These are phyloP conservation scores for Athrips mouffetella DNA, from an alignment of 2,888 invertebrate genomes.

Conservation along the genomic window DNA sequence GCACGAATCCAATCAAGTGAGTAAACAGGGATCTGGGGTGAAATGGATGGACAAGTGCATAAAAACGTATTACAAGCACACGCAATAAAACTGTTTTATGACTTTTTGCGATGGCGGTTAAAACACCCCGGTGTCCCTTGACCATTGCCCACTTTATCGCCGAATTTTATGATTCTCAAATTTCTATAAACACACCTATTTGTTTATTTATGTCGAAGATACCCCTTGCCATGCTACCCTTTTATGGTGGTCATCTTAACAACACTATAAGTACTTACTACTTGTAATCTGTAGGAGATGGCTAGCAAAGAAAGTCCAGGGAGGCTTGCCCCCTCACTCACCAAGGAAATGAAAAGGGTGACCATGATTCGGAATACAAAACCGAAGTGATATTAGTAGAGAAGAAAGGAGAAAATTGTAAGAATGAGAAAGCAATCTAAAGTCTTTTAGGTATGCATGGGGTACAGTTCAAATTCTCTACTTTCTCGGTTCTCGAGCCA, in stretches of 20 bases:
- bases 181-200: slow-evolving; percentile 60
- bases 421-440: too few species aligned
- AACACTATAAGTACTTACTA: background rate
- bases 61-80: slow-evolving; percentile 44
- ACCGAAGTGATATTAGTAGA: too few species aligned
- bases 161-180: slow-evolving; percentile 71
- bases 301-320: too few species aligned
- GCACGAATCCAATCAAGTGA: slow-evolving; percentile 72
- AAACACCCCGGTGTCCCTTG: slow-evolving; percentile 54
- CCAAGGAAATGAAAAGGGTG: too few species aligned
- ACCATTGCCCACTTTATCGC: slow-evolving; percentile 52
- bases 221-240: slow-evolving; percentile 1
- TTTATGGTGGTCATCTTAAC: slow-evolving; percentile 1
- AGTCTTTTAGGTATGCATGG: too few species aligned
- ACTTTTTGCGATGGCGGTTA: slow-evolving; percentile 51
- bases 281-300: background rate
- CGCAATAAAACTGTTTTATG: slow-evolving; percentile 68
- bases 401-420: too few species aligned
- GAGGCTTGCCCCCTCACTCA: background rate
- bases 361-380: too few species aligned
- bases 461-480: too few species aligned
- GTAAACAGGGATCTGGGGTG: slow-evolving; percentile 51
- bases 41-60: slow-evolving; percentile 33
- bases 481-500: too few species aligned
- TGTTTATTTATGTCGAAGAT: slow-evolving; percentile 29